Evolutionary conservation across 2,113 vertebrate genomes (phyloP).

Genomic region (Pachypanchax playfairii): DNA sequence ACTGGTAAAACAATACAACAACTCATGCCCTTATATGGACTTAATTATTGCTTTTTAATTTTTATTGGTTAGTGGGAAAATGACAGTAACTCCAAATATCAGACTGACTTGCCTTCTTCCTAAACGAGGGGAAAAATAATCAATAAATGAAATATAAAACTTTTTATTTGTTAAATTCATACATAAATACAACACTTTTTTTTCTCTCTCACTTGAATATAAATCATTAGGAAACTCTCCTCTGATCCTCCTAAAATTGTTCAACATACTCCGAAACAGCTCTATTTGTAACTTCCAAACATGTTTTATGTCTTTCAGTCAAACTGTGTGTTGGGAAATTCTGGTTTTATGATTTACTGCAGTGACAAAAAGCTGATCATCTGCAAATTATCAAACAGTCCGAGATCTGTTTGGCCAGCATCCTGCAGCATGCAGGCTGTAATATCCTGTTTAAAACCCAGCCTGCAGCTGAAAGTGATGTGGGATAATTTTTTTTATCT

Average conservation of each 20-base stretch:
- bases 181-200: no score
- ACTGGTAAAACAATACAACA: background rate
- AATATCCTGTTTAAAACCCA: background rate
- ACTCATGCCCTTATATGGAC: background rate
- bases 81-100: background rate
- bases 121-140: no score
- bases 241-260: no score
- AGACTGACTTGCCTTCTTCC: no score
- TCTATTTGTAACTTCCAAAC: background rate
- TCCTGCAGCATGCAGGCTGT: background rate
- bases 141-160: no score
- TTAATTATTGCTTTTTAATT: background rate
- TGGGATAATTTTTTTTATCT: background rate
- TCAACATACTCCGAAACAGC: background rate
- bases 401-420: constrained; percentile 6
- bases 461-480: background rate
- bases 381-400: constrained; percentile 13
- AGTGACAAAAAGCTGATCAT: background rate
- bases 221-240: no score
- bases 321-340: constrained; percentile 9
- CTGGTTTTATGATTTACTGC: constrained; percentile 9
- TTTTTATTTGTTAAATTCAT: no score
- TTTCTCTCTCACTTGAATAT: no score
- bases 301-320: constrained; percentile 5
- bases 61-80: background rate